These are phyloP conservation scores for Aphelenchoides avenae DNA, from an alignment of 1,140 invertebrate genomes.

Conservation along the genomic window DNA sequence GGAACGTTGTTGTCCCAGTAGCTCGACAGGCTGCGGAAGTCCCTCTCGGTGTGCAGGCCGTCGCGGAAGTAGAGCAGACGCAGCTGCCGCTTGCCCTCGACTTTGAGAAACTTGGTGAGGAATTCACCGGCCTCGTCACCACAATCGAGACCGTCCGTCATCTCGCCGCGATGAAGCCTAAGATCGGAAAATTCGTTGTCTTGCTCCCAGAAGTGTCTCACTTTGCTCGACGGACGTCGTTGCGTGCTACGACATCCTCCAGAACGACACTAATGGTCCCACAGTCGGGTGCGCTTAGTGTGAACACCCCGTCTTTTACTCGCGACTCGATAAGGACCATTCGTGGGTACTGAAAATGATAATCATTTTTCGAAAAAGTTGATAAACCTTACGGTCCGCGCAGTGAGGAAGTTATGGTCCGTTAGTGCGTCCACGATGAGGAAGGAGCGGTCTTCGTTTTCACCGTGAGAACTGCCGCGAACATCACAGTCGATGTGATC, in stretches of 20 bases:
- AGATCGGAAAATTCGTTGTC: conserved; percentile 5
- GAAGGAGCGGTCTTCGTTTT: conserved; percentile 32
- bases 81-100: conserved; percentile 9
- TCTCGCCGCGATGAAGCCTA: conserved; percentile 14
- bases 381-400: too few relatives aligned
- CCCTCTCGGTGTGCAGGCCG: conserved; percentile 32
- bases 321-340: conserved; percentile 25
- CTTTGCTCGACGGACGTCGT: conserved; percentile 13
- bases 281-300: conserved; percentile 1
- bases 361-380: too few relatives aligned
- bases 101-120: conserved; percentile 35
- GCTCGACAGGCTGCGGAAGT: neutral
- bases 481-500: conserved; percentile 27
- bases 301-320: conserved; percentile 14
- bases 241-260: neutral
- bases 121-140: conserved; percentile 40
- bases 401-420: conserved; percentile 32
- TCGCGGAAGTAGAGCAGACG: conserved; percentile 36
- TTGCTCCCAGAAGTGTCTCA: neutral
- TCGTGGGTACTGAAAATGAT: too few relatives aligned
- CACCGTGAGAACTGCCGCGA: conserved; percentile 14
- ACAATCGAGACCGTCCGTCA: conserved; percentile 44
- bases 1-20: conserved; percentile 39
- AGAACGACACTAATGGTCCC: conserved; percentile 3
- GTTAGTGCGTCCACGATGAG: conserved; percentile 21